A percentile compares a stretch with the other conserved stretches of the same genome.
These are phyloP conservation scores for Latrodectus geometricus DNA, from an alignment of 1,140 invertebrate genomes.

Conservation along the genomic window DNA sequence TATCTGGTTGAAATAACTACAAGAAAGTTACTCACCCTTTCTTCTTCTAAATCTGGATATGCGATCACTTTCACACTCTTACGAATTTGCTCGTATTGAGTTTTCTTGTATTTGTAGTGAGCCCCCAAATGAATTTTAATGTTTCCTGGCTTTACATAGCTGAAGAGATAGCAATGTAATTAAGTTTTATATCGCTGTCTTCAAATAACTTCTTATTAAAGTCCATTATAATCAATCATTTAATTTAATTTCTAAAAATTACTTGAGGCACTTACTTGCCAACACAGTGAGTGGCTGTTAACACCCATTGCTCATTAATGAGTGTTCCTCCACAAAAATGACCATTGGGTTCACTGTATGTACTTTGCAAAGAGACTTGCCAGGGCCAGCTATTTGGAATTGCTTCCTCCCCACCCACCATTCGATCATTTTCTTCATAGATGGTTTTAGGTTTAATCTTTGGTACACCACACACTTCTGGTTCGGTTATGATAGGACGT, in stretches of 20 bases:
- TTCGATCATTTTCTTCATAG: constrained; percentile 69
- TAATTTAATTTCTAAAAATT: not conserved
- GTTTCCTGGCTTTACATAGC: constrained; percentile 4
- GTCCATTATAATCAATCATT: not conserved
- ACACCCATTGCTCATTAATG: constrained; percentile 81
- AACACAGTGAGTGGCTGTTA: constrained; percentile 87
- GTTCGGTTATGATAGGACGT: not conserved
- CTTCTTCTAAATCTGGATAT: constrained; percentile 35
- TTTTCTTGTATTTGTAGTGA: constrained; percentile 24
- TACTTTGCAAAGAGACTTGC: constrained; percentile 68
- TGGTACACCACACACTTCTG: constrained; percentile 14
- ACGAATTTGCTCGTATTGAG: constrained; percentile 25
- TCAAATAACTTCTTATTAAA: not conserved
- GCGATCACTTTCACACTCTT: constrained; percentile 20
- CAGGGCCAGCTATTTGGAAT: constrained; percentile 88
- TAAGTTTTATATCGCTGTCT: not conserved
- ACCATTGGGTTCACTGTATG: constrained; percentile 50
- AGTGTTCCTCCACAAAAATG: constrained; percentile 85
- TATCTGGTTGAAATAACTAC: not conserved
- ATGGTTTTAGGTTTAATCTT: constrained; percentile 21
- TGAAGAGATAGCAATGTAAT: not conserved
- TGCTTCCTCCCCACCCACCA: constrained; percentile 85
- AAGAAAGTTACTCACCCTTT: constrained; percentile 15
- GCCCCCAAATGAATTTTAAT: constrained; percentile 32
- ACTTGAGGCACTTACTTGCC: not conserved